Conservation (phyloP, 2,797 vertebrate genomes). For the Amphiprion clarkii region DNA sequence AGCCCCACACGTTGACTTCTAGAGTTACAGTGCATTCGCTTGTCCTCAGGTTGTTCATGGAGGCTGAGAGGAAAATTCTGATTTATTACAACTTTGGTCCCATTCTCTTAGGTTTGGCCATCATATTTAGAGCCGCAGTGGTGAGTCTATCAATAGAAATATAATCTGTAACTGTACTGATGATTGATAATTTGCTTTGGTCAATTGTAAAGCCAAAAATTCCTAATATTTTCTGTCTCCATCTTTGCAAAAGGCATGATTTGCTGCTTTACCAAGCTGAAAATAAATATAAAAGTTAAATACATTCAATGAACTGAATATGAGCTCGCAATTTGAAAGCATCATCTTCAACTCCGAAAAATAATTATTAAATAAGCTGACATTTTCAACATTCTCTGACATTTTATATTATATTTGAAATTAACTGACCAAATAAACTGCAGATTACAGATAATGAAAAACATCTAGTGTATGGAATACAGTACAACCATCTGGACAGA, state of each 20-base stretch:
- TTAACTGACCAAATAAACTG: too few relatives aligned
- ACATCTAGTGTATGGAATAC: too few relatives aligned
- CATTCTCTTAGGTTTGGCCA: background rate
- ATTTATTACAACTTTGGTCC: slow-evolving; percentile 27
- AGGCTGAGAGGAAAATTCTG: slow-evolving; percentile 32
- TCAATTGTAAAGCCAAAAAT: background rate
- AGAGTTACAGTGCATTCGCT: slow-evolving; percentile 21
- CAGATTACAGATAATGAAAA: too few relatives aligned
- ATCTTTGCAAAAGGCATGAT: background rate
- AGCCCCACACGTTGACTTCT: background rate
- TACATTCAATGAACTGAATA: too few relatives aligned
- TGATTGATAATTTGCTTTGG: background rate
- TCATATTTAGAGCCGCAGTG: background rate
- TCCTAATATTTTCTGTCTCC: background rate
- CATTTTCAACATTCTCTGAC: too few relatives aligned
- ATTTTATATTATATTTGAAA: too few relatives aligned
- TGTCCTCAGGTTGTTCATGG: slow-evolving; percentile 44
- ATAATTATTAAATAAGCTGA: too few relatives aligned
- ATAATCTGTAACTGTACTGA: background rate
- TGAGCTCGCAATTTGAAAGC: too few relatives aligned
- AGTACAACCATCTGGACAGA: too few relatives aligned
- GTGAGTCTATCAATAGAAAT: background rate
- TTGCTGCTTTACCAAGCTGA: background rate
- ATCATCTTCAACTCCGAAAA: too few relatives aligned
- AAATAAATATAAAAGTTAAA: too few relatives aligned